phyloP scores from a whole-genome alignment of 2,888 invertebrate species.

The Stegana nigrithorax region DNA sequence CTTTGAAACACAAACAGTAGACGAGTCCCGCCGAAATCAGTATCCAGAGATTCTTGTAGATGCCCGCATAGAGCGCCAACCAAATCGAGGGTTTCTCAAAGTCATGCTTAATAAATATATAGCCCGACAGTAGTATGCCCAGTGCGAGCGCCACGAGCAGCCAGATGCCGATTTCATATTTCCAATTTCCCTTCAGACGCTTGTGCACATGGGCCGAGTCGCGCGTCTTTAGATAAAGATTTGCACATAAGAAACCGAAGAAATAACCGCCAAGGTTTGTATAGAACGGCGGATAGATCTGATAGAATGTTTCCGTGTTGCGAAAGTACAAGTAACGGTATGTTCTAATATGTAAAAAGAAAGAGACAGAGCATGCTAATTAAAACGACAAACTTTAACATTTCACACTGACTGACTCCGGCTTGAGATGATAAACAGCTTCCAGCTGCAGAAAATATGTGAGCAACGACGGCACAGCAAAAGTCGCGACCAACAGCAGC shows the following conservation, averaged over 20 bases:
- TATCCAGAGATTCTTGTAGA: conserved; percentile 66
- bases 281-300: conserved; percentile 59
- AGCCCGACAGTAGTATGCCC: conserved; percentile 48
- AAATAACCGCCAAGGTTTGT: conserved; percentile 63
- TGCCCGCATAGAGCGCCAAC: conserved; percentile 67
- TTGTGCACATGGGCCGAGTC: not conserved
- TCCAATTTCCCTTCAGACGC: conserved; percentile 33
- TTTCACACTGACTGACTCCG: conserved; percentile 58
- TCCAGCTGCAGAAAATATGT: conserved; percentile 54
- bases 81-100: conserved; percentile 60
- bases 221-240: conserved; percentile 45
- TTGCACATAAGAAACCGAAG: conserved; percentile 54
- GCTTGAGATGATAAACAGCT: conserved; percentile 52
- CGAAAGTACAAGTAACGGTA: conserved; percentile 61
- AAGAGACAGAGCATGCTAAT: too few species aligned
- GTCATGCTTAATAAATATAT: conserved; percentile 57
- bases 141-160: conserved; percentile 36
- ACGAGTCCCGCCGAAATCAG: conserved; percentile 57
- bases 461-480: conserved; percentile 43
- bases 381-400: too few species aligned
- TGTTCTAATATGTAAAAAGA: conserved; percentile 36
- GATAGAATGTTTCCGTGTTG: conserved; percentile 49
- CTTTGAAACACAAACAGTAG: conserved; percentile 54
- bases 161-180: conserved; percentile 44
- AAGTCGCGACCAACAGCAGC: conserved; percentile 25